These are phyloP conservation scores for Cricetomys ansorgei DNA, from an alignment of 2,113 vertebrate genomes.

Conservation along the genomic window DNA sequence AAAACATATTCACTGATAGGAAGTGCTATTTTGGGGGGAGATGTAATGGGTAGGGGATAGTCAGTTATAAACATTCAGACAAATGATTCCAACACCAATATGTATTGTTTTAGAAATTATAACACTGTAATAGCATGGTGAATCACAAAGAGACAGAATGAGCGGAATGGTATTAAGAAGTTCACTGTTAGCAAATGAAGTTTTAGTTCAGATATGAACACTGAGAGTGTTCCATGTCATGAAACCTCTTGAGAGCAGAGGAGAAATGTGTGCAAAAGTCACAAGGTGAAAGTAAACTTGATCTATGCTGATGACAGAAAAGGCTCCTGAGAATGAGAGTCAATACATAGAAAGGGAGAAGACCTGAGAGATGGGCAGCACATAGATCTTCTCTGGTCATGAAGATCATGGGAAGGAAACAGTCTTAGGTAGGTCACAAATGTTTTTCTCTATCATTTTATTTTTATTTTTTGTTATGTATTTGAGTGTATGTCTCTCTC, in stretches of 20 bases:
- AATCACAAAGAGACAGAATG: background rate
- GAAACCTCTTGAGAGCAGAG: too few relatives aligned
- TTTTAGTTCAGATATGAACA: background rate
- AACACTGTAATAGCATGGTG: background rate
- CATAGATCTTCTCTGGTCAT: background rate
- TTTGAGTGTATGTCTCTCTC: background rate
- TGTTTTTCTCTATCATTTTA: background rate
- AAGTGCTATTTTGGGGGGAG: background rate
- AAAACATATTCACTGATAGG: background rate
- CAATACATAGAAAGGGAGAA: background rate
- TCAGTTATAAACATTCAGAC: background rate
- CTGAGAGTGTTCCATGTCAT: background rate
- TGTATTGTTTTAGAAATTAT: background rate
- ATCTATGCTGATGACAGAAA: background rate
- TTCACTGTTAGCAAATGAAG: background rate
- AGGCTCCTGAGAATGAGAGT: background rate
- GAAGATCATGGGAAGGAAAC: background rate
- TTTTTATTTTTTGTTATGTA: background rate
- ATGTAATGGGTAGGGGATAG: background rate
- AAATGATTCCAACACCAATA: background rate
- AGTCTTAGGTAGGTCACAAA: background rate
- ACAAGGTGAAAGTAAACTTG: background rate
- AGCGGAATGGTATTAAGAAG: background rate
- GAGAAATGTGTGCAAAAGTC: background rate
- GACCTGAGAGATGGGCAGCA: background rate